These are phyloP conservation scores for Morpho achilles DNA, from an alignment of 2,888 invertebrate species.

Conservation along the genomic window DNA sequence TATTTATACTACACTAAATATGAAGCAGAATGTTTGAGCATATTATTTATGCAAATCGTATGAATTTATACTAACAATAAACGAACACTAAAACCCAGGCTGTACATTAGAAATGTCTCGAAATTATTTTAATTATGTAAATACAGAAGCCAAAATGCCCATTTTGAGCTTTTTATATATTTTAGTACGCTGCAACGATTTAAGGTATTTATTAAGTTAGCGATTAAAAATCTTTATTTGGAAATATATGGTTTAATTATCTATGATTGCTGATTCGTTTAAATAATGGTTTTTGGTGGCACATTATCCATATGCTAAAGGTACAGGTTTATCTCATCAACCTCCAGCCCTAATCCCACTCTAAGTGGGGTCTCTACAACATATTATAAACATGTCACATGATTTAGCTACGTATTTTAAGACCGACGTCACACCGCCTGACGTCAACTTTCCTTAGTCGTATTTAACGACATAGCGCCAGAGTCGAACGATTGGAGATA, in stretches of 20 bases:
- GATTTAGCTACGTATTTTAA: too few relatives aligned
- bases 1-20: conserved; percentile 25
- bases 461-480: too few relatives aligned
- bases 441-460: too few relatives aligned
- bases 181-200: conserved; percentile 8
- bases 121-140: conserved; percentile 25
- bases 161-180: conserved; percentile 12
- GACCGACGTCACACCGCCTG: too few relatives aligned
- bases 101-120: conserved; percentile 14
- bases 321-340: too few relatives aligned
- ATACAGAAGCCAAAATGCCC: conserved; percentile 22
- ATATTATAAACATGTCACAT: too few relatives aligned
- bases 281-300: background rate
- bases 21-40: conserved; percentile 26
- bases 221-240: background rate
- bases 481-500: too few relatives aligned
- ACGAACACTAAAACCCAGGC: conserved; percentile 19
- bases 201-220: conserved; percentile 7
- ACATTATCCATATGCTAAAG: too few relatives aligned
- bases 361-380: too few relatives aligned
- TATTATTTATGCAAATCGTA: conserved; percentile 24
- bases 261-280: background rate
- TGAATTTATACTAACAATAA: conserved; percentile 26
- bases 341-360: too few relatives aligned
- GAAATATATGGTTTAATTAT: background rate